Percentiles rank a stretch among this genome's conserved stretches.
These are phyloP conservation scores for Loriculus beryllinus DNA, from an alignment of 2,797 vertebrate genomes.

Conservation along the genomic window DNA sequence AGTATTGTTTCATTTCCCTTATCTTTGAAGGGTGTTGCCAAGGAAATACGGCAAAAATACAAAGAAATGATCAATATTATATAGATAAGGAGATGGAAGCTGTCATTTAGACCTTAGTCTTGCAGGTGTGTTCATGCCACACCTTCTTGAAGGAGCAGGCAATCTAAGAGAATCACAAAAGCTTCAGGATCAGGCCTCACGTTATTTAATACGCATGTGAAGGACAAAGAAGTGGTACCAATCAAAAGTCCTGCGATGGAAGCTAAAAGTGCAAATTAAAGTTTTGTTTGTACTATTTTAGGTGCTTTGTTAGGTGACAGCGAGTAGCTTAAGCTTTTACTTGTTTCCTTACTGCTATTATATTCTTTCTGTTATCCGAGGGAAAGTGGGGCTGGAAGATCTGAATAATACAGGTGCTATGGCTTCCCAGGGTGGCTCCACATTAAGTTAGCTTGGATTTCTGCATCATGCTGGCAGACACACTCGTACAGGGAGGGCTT, in stretches of 20 bases:
- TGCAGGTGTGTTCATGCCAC: background rate
- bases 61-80: background rate
- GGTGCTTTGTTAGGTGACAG: background rate
- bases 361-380: background rate
- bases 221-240: background rate
- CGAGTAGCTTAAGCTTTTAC: background rate
- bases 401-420: fast-evolving
- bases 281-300: background rate
- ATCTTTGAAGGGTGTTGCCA: background rate
- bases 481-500: background rate
- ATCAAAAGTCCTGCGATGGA: background rate
- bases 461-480: background rate
- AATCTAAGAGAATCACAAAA: background rate
- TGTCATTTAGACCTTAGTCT: background rate
- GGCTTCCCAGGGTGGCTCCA: background rate
- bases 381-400: background rate
- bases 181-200: background rate
- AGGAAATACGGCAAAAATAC: background rate
- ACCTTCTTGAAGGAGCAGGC: background rate
- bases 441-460: background rate
- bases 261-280: background rate
- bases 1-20: constrained; percentile 60
- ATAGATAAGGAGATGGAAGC: background rate
- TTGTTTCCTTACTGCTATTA: background rate
- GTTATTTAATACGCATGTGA: background rate